A percentile compares a stretch with the other conserved stretches of the same genome.
Conservation (phyloP, 2,888 invertebrate genomes). For the Xanthia togata region DNA sequence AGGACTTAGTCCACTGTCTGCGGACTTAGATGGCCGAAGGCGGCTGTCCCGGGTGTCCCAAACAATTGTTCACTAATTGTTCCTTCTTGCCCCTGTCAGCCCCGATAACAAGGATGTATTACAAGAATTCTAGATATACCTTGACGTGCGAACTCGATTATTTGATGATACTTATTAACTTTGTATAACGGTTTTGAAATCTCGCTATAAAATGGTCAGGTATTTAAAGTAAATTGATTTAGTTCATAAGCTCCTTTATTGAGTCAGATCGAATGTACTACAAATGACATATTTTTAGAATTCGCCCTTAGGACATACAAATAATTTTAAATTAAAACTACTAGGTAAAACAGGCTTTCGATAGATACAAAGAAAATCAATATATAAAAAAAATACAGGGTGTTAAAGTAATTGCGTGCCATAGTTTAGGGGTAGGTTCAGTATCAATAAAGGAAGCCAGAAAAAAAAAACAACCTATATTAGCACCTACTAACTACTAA, state of each 20-base stretch:
- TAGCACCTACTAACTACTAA: no score
- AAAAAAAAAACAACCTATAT: no score
- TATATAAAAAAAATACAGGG: no score
- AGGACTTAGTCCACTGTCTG: conserved; percentile 63
- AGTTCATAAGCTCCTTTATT: background rate
- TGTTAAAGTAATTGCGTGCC: no score
- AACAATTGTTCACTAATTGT: conserved; percentile 74
- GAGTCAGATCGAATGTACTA: no score
- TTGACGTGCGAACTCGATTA: conserved; percentile 66
- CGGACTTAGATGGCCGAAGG: conserved; percentile 70
- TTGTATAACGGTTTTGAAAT: conserved; percentile 48
- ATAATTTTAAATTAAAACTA: no score
- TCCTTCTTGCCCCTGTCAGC: conserved; percentile 62
- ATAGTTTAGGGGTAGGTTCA: no score
- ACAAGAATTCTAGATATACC: conserved; percentile 55
- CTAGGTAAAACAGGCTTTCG: background rate
- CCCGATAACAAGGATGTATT: conserved; percentile 59
- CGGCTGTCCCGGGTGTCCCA: conserved; percentile 71
- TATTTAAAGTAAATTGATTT: conserved; percentile 32
- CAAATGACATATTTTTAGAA: background rate
- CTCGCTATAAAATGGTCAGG: conserved; percentile 46
- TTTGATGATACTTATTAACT: conserved; percentile 53
- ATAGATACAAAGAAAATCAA: background rate
- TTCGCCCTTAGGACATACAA: background rate
- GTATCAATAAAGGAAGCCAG: no score